phyloP scores from a whole-genome alignment of 2,113 vertebrate genomes.

The Brachirus orientalis region DNA sequence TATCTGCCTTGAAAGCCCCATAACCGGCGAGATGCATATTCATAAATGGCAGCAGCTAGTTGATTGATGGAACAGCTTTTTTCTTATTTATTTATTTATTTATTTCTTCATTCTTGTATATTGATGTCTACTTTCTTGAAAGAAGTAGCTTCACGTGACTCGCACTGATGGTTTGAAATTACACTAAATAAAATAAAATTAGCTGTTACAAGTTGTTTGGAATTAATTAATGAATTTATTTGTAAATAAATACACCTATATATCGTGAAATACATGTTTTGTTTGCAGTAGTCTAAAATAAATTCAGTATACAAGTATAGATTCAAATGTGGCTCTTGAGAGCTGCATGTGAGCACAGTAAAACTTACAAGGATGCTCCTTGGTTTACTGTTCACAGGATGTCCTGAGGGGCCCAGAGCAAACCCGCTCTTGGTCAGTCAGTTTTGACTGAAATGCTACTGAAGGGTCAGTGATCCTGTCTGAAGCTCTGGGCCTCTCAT shows the following conservation, averaged over 20 bases:
- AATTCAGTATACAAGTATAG: not conserved
- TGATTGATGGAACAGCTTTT: slow-evolving; percentile 83
- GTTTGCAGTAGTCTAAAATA: not conserved
- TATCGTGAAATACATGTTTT: not conserved
- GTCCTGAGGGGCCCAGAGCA: slow-evolving; percentile 54
- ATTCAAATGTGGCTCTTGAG: not conserved
- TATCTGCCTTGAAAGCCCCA: slow-evolving; percentile 82
- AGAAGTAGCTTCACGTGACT: slow-evolving; percentile 46
- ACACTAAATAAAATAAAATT: not conserved
- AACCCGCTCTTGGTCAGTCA: slow-evolving; percentile 64
- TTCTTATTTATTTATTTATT: too few species aligned
- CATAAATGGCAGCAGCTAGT: slow-evolving; percentile 82
- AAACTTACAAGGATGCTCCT: slow-evolving; percentile 42
- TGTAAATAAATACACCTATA: not conserved
- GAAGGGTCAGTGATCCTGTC: slow-evolving; percentile 67
- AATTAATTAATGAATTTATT: too few species aligned
- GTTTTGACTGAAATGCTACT: slow-evolving; percentile 69
- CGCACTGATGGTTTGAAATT: not conserved
- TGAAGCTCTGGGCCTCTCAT: slow-evolving; percentile 67
- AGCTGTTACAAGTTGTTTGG: too few species aligned
- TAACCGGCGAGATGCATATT: slow-evolving; percentile 86
- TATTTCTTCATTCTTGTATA: not conserved
- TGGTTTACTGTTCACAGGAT: slow-evolving; percentile 50
- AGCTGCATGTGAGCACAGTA: slow-evolving; percentile 3
- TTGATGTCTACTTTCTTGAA: slow-evolving; percentile 45